Evolutionary conservation across 2,797 vertebrate genomes (phyloP), one percentile per base, ranked within the genome.

Genomic region (Eulemur coronatus): DNA sequence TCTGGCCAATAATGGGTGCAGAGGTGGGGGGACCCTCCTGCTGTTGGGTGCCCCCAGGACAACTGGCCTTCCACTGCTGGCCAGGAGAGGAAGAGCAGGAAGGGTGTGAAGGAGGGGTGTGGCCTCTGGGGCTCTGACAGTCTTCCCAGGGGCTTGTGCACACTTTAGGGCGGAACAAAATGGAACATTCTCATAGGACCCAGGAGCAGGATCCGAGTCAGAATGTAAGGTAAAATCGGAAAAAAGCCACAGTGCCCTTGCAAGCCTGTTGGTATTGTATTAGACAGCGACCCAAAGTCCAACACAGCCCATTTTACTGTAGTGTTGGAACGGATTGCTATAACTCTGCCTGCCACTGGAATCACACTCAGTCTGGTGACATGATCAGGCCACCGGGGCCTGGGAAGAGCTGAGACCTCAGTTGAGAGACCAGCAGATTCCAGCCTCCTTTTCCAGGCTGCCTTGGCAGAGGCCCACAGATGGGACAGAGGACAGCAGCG

Each of bases 271-370:
- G 65, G 43, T 41, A 18, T 35, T 22, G 46, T 18, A 10, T 41
- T 55, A 41, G 26, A 43, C 57, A 33, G 18, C 4, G 43, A 30
- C 43, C 65, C 5, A 0, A 15, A 67, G 65, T 28, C n/a, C 33
- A 13, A 11, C 2, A 2, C 0, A 30, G 4, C 1, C 33, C 18
- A 2, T 35, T 75, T 30, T 33, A 61, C 22, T 28, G 28, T 33
- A 6, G 38, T 48, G 76, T 52, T 14, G 30, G 41, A 35, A 13
- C 10, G 35, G n/a, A 46, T 20, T 3, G 11, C 50, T 35, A 1
- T 6, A 15, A 43, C 18, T 76, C 28, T 80, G 41, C 17, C 38
- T 13, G 22, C 22, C n/a, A 24, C 22, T 78, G 28, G 22, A 43
- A 18, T 90, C 38, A 6, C 1, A 10, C 3, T 69, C 20, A 9